Evolutionary conservation across 2,797 vertebrate genomes (phyloP), one percentile per base, ranked within the genome.

Genomic region (Astyanax mexicanus): DNA sequence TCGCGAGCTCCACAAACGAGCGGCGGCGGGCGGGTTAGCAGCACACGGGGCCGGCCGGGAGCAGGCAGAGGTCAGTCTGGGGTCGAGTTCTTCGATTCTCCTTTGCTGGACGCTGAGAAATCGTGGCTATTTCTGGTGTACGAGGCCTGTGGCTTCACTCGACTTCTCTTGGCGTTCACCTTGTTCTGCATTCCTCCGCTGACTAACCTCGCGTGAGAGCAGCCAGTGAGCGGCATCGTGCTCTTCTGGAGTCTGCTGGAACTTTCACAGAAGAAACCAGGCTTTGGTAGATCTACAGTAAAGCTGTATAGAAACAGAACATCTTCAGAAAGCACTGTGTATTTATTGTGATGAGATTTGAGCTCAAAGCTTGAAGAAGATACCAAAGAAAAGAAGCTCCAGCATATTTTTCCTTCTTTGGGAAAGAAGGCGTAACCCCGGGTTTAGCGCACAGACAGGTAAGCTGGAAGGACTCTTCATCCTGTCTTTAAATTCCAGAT

Each of bases 51-150:
- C 38, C 44, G 52, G 54, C 38, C 44, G 54, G 62, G 13, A 6
- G 78, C 54, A 77, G 78, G 69, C 25, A 75, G 75, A 85, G 74
- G 72, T 75, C 77, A 78, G 69, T 72, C 72, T 58, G 54, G 71
- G 68, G 45, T 27, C 23, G 38, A 44, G 38, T 52, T 42, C 17
- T 9, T 12, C 37, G 52, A 67, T 61, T 40, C 13, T 27, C 60
- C 60, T 10, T 8, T 4, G 44, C 29, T 40, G 29, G 57, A 74
- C 11, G 25, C 66, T n/a, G n/a, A n/a, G n/a, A n/a, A 58, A 67
- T 55, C 55, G 6, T 55, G 58, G 67, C 23, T 86, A 81, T 88
- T 90, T 86, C 83, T 89, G 84, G 84, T 82, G 60, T 37, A 9
- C 35, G 19, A 62, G 3, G 68, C 82, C 65, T 32, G 1, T 0